A percentile compares a stretch with the other conserved stretches of the same genome.
Evolutionary conservation across 2,113 vertebrate species (phyloP).

Genomic region (Rattus rattus): DNA sequence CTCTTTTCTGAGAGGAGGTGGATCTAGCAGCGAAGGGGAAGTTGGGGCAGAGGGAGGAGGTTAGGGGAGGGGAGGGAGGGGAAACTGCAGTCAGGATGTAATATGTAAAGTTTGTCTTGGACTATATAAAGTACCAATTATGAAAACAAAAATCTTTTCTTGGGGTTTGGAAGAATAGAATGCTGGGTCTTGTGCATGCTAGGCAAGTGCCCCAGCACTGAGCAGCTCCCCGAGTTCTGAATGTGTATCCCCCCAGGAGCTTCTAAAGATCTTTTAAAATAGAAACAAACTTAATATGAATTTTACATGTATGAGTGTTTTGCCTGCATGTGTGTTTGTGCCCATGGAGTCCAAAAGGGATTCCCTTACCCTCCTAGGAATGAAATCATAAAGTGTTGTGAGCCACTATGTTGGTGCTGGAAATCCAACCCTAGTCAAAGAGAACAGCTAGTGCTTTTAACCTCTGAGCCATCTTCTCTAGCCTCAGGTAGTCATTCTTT

Average conservation of each 20-base stretch:
- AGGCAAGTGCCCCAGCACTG: background rate
- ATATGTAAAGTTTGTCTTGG: background rate
- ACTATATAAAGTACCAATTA: background rate
- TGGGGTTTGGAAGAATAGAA: background rate
- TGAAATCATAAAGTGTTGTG: too few relatives aligned
- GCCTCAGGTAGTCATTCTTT: too few relatives aligned
- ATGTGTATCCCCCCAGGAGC: background rate
- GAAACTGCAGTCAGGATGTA: too few relatives aligned
- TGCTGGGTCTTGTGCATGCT: background rate
- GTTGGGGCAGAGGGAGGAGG: too few relatives aligned
- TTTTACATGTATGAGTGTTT: background rate
- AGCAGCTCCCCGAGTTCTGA: background rate
- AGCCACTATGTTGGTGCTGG: too few relatives aligned
- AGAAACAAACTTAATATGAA: background rate
- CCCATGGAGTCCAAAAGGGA: background rate
- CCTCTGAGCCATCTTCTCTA: too few relatives aligned
- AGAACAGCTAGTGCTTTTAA: too few relatives aligned
- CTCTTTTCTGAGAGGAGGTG: too few relatives aligned
- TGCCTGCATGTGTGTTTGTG: background rate
- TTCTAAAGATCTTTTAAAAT: background rate
- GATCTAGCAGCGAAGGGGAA: too few relatives aligned
- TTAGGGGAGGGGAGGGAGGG: too few relatives aligned
- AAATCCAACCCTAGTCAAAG: too few relatives aligned
- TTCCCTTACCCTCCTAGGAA: background rate
- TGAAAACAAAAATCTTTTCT: background rate